A percentile compares a stretch with the other conserved stretches of the same genome.
Evolutionary conservation across 2,888 invertebrate species (phyloP).

Genomic region (Vannuccia rotundouncinata): DNA sequence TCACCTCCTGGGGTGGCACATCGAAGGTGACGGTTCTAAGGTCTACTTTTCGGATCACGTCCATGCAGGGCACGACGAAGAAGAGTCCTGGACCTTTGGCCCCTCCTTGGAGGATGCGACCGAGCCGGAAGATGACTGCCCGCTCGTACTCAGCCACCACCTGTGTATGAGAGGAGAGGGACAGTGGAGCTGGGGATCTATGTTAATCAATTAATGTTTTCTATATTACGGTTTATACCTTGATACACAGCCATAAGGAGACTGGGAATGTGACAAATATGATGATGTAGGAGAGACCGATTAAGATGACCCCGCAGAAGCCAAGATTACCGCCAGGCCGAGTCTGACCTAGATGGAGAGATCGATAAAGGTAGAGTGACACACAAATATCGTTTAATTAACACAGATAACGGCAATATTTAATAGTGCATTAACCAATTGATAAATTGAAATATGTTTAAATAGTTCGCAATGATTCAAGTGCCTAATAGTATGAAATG

Average conservation of each 20-base stretch:
- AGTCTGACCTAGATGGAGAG: background rate
- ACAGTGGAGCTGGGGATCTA: background rate
- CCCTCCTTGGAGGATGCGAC: conserved; percentile 42
- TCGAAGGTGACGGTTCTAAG: conserved; percentile 45
- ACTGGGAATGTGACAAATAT: conserved; percentile 46
- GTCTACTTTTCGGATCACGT: conserved; percentile 43
- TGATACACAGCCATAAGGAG: conserved; percentile 45
- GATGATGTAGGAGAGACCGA: conserved; percentile 41
- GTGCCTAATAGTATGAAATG: too few species aligned
- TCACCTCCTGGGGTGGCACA: conserved; percentile 45
- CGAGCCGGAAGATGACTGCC: conserved; percentile 48
- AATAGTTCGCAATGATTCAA: too few species aligned
- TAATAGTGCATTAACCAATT: too few species aligned
- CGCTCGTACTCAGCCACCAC: conserved; percentile 48
- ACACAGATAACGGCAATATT: too few species aligned
- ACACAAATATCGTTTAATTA: too few species aligned
- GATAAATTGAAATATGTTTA: too few species aligned
- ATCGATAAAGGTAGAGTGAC: too few species aligned
- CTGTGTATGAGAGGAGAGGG: background rate
- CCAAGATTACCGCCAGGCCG: background rate
- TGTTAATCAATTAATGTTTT: background rate
- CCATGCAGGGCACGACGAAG: conserved; percentile 46
- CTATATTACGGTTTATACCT: background rate
- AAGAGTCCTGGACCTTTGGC: conserved; percentile 46
- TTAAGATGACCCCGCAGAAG: conserved; percentile 33